Conservation (phyloP, 92 coral and sea anemone species). For the Heliopora coerulea region DNA sequence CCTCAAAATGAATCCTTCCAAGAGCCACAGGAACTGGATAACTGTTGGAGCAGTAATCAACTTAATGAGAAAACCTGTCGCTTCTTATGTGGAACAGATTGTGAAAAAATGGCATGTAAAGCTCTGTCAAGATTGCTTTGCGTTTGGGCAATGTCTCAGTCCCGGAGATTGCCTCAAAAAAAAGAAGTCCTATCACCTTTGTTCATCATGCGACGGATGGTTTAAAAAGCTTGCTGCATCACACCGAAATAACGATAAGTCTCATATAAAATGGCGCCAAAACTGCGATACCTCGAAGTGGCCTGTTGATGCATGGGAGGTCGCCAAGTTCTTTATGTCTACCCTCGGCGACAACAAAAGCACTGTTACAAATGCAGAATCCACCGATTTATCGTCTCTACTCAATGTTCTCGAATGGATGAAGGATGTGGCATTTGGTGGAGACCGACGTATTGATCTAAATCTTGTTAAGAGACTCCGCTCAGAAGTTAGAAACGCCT, state of each 20-base stretch:
- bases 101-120: conserved; percentile 6
- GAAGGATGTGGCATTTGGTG: conserved; percentile 9
- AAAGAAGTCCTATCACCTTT: neutral
- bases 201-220: conserved; percentile 2
- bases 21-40: conserved; percentile 9
- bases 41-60: conserved; percentile 28
- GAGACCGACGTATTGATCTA: conserved; percentile 17
- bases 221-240: conserved; percentile 1
- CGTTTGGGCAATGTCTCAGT: neutral
- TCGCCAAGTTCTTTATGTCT: conserved; percentile 48
- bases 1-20: conserved; percentile 19
- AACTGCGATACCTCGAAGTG: too few species aligned
- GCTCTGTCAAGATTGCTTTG: neutral
- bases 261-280: too few species aligned
- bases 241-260: neutral
- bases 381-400: conserved; percentile 23
- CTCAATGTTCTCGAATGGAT: conserved; percentile 40
- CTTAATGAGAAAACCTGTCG: conserved; percentile 14
- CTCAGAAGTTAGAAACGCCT: conserved; percentile 40
- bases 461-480: conserved; percentile 14
- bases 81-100: conserved; percentile 1
- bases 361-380: conserved; percentile 40
- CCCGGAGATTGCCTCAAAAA: neutral
- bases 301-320: too few species aligned
- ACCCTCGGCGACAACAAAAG: conserved; percentile 35